Evolutionary conservation across 2,113 vertebrate genomes (phyloP).

Genomic region (Calyptommatus sinebrachiatus): DNA sequence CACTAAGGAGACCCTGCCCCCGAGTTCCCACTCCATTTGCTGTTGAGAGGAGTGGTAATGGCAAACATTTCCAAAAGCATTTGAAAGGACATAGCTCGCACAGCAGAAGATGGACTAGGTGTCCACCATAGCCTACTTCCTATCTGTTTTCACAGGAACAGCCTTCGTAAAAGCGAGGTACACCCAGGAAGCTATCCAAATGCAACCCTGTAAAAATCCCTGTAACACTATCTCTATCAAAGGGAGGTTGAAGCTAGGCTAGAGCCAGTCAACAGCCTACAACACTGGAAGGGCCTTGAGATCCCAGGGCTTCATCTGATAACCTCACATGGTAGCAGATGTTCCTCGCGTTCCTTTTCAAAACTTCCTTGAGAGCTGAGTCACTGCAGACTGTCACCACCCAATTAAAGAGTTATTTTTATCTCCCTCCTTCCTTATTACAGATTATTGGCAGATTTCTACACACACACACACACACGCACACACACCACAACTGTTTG

Average conservation of each 20-base stretch:
- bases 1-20: no score
- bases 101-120: background rate
- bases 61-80: no score
- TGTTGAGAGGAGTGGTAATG: no score
- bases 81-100: background rate
- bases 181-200: background rate
- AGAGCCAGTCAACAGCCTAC: background rate
- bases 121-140: background rate
- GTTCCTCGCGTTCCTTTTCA: background rate
- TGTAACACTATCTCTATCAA: background rate
- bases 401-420: conserved; percentile 33
- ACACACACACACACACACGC: background rate
- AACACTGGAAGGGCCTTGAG: background rate
- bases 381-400: conserved; percentile 18
- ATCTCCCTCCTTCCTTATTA: background rate
- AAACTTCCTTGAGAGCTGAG: conserved; percentile 17
- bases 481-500: background rate
- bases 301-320: background rate
- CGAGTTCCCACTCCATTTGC: no score
- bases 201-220: background rate
- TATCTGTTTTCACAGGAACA: background rate
- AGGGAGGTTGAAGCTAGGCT: no score
- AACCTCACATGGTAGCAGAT: background rate
- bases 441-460: conserved; percentile 1
- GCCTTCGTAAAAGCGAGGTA: background rate